Conservation (phyloP, 2,797 vertebrate species). For the Onychomys torridus region DNA sequence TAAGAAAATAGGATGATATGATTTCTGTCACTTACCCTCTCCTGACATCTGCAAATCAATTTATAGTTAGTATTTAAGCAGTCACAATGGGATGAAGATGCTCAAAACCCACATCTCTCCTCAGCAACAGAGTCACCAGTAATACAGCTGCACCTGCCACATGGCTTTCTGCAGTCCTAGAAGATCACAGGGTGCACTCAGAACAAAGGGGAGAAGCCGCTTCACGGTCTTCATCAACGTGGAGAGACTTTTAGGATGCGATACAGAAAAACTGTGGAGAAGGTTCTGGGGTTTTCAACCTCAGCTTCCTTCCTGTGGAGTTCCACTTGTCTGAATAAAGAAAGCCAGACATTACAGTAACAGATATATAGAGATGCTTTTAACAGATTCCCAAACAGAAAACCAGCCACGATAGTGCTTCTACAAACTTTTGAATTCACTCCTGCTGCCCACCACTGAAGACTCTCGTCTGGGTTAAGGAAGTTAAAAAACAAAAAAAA, state of each 20-base stretch:
- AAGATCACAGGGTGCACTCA: not conserved
- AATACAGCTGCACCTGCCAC: not conserved
- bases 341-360: not conserved
- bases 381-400: not conserved
- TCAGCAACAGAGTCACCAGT: not conserved
- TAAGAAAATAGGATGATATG: not conserved
- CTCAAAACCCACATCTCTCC: too few species aligned
- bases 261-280: not conserved
- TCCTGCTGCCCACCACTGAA: fast-evolving
- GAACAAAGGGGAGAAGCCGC: not conserved
- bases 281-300: too few species aligned
- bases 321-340: not conserved
- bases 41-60: not conserved
- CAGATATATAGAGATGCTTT: not conserved
- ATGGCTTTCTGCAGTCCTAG: not conserved
- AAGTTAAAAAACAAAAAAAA: not conserved
- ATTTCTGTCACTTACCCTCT: not conserved
- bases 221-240: not conserved
- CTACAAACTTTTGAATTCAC: not conserved
- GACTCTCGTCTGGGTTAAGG: not conserved
- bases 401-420: not conserved
- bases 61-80: fast-evolving
- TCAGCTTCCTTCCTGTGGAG: not conserved
- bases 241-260: fast-evolving
- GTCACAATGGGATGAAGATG: not conserved